Evolutionary conservation across 2,113 vertebrate genomes (phyloP).

Genomic region (Sylvia atricapilla): DNA sequence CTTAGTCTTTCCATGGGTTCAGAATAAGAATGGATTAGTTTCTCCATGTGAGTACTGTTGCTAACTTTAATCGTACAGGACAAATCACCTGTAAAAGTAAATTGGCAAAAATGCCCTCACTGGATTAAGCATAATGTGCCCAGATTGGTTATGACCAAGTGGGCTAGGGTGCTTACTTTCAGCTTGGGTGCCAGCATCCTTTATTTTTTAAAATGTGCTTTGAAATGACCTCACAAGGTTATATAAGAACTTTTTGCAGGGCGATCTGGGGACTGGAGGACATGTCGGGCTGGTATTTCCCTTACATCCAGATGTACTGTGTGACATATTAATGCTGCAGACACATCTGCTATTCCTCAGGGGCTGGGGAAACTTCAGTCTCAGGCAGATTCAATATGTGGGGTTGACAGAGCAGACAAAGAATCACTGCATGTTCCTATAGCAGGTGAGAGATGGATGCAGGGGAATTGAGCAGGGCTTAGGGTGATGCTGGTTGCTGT

Average conservation of each 20-base stretch:
- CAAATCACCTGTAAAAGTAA: neutral
- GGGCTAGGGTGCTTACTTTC: neutral
- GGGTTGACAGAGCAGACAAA: constrained; percentile 38
- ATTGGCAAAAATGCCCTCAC: neutral
- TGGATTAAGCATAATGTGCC: neutral
- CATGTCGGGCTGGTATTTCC: neutral
- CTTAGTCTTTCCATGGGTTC: neutral
- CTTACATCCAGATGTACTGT: neutral
- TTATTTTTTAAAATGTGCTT: neutral
- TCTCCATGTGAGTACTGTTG: neutral
- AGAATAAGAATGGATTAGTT: neutral
- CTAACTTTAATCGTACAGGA: neutral
- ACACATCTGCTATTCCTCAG: neutral
- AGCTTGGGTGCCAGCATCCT: neutral
- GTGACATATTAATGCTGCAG: neutral
- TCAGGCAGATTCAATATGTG: neutral
- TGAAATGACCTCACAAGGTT: constrained; percentile 7
- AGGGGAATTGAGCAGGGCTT: neutral
- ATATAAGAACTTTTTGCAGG: neutral
- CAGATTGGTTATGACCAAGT: neutral
- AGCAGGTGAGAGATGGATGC: constrained; percentile 28
- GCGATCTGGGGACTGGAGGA: neutral
- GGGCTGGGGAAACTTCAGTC: constrained; percentile 11
- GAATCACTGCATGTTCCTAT: neutral
- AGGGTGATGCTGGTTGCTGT: neutral